Base-by-base conservation (phyloP, 2,113 vertebrate species). In the Tachysurus vachellii region DNA sequence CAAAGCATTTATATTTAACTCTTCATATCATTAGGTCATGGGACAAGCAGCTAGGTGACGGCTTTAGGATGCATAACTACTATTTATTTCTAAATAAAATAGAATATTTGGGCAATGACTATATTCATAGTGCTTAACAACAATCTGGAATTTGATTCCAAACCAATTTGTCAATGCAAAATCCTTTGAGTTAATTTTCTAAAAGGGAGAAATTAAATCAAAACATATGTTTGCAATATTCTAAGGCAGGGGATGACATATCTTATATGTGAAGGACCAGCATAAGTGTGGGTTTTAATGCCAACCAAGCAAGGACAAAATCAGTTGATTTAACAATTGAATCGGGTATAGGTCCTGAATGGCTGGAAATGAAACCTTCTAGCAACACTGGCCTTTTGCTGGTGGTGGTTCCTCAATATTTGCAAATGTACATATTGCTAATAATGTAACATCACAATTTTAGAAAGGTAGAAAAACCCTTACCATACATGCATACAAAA, bases 401-500 rank as follows among this genome's bases (percentile, higher is more conserved):
- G 8, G 19, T 57, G 7, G 28, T 36, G 17, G 28, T 84, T 88
- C 88, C 57, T 83, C 86, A 87, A 75, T 85, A 84, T 83, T 57
- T 16, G 54, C 57, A 57, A 42, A 59, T 79, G 54, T 80, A 82
- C 44, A 64, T 88, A 56, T 61, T 80, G 44, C 62, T 62, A 88
- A 88, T 17, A 54, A 87, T 89, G 83, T 90, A 92, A 91, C 70
- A 84, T 88, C 80, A 88, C 92, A 88, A 92, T 88, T 92, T 92
- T 91, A 91, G 88, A 92, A 93, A 83, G 70, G 86, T 94, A 94
- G 92, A 94, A 94, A 93, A 95, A 87, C 53, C 36, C 1, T 59
- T 12, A 83, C 87, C 59, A 89, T 84, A 88, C 93, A 93, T 93
- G 93, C 91, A 86, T 92, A 86, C 59, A 71, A 73, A 73, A 66